Evolutionary conservation across 2,888 invertebrate species (phyloP).

Genomic region (Drosophila austrosaltans): DNA sequence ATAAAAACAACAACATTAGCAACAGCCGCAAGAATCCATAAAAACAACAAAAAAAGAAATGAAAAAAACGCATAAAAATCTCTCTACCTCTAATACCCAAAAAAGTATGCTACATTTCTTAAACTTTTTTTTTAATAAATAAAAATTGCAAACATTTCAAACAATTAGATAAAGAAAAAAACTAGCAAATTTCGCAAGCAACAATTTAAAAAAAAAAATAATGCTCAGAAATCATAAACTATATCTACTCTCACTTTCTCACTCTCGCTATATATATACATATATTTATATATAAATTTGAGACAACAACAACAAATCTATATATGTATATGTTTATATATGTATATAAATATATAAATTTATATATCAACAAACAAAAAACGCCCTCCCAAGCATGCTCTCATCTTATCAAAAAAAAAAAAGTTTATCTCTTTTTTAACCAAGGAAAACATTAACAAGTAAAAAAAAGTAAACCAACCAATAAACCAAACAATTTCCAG

Average conservation of each 20-base stretch:
- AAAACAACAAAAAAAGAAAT: conserved; percentile 47
- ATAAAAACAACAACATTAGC: conserved; percentile 47
- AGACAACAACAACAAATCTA: conserved; percentile 32
- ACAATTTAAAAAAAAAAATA: conserved; percentile 25
- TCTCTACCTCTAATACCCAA: conserved; percentile 7
- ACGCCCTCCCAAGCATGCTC: conserved; percentile 83
- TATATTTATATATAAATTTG: conserved; percentile 34
- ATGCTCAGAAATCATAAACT: conserved; percentile 30
- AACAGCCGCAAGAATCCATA: conserved; percentile 20
- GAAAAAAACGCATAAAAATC: conserved; percentile 32
- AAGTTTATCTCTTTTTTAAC: conserved; percentile 57
- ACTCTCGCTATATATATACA: conserved; percentile 13
- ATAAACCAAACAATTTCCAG: background rate
- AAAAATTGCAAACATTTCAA: conserved; percentile 28
- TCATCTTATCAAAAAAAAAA: conserved; percentile 59
- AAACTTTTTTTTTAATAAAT: conserved; percentile 9
- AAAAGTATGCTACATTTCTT: conserved; percentile 36
- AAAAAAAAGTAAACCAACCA: conserved; percentile 15
- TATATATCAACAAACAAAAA: conserved; percentile 57
- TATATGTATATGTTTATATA: conserved; percentile 8
- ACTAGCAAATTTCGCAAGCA: conserved; percentile 31
- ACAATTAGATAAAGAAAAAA: conserved; percentile 38
- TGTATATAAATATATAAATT: conserved; percentile 29
- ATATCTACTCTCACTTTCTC: conserved; percentile 7
- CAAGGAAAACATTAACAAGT: conserved; percentile 38